These are phyloP conservation scores for Pollenia angustigena DNA, from an alignment of 2,888 invertebrate species.

Conservation along the genomic window DNA sequence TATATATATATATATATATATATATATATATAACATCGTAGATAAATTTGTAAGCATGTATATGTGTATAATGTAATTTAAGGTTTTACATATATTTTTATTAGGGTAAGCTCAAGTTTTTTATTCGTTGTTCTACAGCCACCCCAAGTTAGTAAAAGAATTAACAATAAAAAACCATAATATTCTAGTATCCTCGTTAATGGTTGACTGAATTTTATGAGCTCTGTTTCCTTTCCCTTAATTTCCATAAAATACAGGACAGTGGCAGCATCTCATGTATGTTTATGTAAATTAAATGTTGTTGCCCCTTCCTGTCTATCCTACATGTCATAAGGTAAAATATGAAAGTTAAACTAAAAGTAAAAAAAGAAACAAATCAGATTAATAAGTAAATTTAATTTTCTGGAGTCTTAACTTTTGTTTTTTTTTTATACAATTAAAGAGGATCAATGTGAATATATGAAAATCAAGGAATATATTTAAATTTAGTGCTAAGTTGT, in stretches of 20 bases:
- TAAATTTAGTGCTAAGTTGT: background rate
- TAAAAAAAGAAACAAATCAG: background rate
- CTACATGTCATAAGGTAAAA: constrained; percentile 10
- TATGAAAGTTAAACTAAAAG: background rate
- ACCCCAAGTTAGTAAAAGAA: background rate
- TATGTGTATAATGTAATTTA: no score
- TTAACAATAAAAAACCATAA: background rate
- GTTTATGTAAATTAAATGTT: background rate
- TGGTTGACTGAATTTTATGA: constrained; percentile 52
- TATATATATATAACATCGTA: no score
- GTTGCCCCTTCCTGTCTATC: background rate
- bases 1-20: no score
- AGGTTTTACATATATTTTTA: constrained; percentile 27
- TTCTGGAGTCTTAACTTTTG: constrained; percentile 6
- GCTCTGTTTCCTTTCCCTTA: background rate
- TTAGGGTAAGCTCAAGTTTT: constrained; percentile 30
- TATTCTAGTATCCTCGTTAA: constrained; percentile 19
- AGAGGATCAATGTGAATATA: background rate
- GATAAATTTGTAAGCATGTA: no score
- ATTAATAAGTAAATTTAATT: constrained; percentile 30
- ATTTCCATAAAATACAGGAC: background rate
- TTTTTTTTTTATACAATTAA: constrained; percentile 8
- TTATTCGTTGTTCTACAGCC: constrained; percentile 1
- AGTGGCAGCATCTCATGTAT: background rate
- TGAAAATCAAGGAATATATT: background rate